Conservation (phyloP, 2,888 invertebrate species). For the Conus canariensis region DNA sequence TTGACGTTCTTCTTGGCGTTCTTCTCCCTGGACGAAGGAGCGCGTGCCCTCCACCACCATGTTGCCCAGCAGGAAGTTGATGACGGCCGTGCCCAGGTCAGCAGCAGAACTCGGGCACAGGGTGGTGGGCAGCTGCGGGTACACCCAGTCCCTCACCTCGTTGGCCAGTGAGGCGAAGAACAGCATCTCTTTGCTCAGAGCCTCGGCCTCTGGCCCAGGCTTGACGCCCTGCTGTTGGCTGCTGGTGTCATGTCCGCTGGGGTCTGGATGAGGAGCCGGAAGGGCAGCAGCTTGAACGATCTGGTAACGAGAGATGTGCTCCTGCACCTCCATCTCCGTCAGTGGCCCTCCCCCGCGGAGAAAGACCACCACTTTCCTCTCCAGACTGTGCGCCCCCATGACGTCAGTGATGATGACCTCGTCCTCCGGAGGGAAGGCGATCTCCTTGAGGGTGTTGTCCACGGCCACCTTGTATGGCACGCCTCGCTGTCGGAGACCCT, state of each 20-base stretch:
- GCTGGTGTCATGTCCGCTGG: background rate
- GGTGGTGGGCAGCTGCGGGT: background rate
- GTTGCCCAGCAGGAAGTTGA: background rate
- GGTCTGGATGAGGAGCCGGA: too few species aligned
- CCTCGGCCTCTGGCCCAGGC: background rate
- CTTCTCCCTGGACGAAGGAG: too few species aligned
- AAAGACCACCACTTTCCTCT: conserved; percentile 28
- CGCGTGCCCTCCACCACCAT: background rate
- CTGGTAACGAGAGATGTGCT: background rate
- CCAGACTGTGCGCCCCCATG: conserved; percentile 23
- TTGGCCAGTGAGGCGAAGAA: background rate
- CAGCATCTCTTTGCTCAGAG: background rate
- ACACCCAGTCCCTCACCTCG: background rate
- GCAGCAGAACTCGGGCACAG: background rate
- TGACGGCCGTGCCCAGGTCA: background rate
- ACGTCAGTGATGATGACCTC: conserved; percentile 21
- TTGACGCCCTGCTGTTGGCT: background rate
- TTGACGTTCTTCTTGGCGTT: background rate
- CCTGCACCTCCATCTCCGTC: background rate
- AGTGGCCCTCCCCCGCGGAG: background rate
- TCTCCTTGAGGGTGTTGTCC: conserved; percentile 29
- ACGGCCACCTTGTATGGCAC: background rate
- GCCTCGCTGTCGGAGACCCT: background rate
- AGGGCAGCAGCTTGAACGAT: background rate
- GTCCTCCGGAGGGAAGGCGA: conserved; percentile 19